Conservation (phyloP, 2,797 vertebrate genomes). For the Varecia variegata region DNA sequence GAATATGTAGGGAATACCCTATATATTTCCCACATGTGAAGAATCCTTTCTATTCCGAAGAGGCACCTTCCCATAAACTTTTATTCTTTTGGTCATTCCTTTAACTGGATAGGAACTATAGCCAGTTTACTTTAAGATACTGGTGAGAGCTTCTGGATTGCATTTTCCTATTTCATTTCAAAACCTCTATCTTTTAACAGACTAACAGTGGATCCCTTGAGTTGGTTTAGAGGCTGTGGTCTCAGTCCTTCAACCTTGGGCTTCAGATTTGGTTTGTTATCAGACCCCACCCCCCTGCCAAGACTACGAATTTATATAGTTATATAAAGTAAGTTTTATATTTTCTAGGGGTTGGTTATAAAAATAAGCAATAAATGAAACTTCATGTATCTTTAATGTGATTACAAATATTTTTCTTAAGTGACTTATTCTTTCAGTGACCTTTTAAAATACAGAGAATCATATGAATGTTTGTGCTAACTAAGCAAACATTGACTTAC, state of each 20-base stretch:
- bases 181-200: background rate
- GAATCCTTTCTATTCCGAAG: background rate
- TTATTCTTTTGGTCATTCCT: background rate
- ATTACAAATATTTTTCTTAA: constrained; percentile 31
- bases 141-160: background rate
- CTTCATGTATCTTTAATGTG: constrained; percentile 21
- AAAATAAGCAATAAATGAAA: constrained; percentile 45
- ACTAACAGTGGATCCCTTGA: background rate
- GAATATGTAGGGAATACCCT: background rate
- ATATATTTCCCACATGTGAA: background rate
- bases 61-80: background rate
- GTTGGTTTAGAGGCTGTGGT: background rate
- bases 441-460: constrained; percentile 35
- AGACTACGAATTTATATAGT: background rate
- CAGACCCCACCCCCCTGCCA: background rate
- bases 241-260: background rate
- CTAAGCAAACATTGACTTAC: constrained; percentile 25
- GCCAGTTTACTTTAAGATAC: background rate
- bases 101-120: background rate
- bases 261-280: background rate
- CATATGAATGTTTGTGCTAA: constrained; percentile 20
- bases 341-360: constrained; percentile 24
- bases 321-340: background rate
- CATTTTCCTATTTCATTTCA: constrained; percentile 1
- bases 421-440: background rate